Evolutionary conservation across 2,113 vertebrate genomes (phyloP).

Genomic region (Spermophilus dauricus): DNA sequence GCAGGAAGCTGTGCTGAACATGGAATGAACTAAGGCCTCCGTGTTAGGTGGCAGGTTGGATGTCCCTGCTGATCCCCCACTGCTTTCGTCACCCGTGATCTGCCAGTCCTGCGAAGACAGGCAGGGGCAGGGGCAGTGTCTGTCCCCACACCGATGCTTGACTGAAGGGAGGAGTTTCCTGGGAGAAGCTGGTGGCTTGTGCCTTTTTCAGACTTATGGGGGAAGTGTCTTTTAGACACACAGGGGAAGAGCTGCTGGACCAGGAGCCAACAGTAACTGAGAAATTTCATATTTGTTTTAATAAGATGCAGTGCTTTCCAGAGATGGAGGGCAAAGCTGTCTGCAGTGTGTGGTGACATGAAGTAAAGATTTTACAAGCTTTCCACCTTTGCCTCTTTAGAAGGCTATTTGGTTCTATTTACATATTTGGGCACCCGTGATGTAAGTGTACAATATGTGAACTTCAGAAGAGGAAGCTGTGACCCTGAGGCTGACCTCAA

Average conservation of each 20-base stretch:
- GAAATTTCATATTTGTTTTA: background rate
- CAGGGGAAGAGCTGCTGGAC: background rate
- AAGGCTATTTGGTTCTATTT: background rate
- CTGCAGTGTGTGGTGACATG: background rate
- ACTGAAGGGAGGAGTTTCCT: background rate
- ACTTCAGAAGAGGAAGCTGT: background rate
- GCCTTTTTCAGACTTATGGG: background rate
- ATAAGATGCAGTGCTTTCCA: background rate
- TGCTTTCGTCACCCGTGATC: background rate
- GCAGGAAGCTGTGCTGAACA: too few species aligned
- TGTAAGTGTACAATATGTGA: background rate
- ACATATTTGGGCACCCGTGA: background rate
- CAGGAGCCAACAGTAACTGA: background rate
- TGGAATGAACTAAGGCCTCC: too few species aligned
- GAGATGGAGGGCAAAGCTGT: background rate
- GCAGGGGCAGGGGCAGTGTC: background rate
- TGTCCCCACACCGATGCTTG: background rate
- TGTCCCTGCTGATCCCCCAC: background rate
- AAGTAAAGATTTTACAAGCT: too few species aligned
- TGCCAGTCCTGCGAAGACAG: background rate
- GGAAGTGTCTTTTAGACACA: background rate
- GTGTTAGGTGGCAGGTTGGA: background rate
- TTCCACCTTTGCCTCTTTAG: background rate
- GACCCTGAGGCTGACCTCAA: background rate
- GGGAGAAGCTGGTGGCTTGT: background rate